Percentiles rank a stretch among this genome's conserved stretches.
phyloP scores from a whole-genome alignment of 2,113 vertebrate species.

The Pogonocichla stellata region DNA sequence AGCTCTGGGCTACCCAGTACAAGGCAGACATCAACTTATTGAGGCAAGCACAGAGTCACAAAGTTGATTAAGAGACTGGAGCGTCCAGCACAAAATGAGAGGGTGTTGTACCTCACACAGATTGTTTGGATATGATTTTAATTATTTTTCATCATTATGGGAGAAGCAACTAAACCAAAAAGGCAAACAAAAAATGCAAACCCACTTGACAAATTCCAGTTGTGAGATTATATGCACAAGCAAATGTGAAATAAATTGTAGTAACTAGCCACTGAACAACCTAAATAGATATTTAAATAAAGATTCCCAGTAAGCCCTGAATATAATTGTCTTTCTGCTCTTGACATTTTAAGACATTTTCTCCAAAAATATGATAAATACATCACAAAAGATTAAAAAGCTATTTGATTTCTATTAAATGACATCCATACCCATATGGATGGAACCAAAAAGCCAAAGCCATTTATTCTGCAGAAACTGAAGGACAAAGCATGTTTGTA shows the following conservation, averaged over 20 bases:
- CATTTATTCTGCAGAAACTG: background rate
- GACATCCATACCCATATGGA: background rate
- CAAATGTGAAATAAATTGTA: background rate
- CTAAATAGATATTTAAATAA: background rate
- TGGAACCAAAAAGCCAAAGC: background rate
- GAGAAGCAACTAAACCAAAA: background rate
- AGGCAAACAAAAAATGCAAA: background rate
- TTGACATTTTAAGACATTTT: background rate
- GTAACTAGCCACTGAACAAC: background rate
- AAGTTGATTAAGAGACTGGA: background rate
- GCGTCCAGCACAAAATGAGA: background rate
- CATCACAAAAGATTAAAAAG: background rate
- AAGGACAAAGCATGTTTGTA: background rate
- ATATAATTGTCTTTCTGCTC: background rate
- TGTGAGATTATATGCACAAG: background rate
- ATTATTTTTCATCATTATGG: background rate
- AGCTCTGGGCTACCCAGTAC: background rate
- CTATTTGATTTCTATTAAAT: background rate
- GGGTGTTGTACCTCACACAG: background rate
- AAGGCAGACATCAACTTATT: background rate
- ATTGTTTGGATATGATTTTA: background rate
- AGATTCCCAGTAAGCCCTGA: background rate
- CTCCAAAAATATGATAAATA: background rate
- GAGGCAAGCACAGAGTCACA: background rate
- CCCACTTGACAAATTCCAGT: background rate